Evolutionary conservation across 2,888 invertebrate species (phyloP), one percentile per base, ranked within the genome.

Genomic region (Plagiodera versicolora): DNA sequence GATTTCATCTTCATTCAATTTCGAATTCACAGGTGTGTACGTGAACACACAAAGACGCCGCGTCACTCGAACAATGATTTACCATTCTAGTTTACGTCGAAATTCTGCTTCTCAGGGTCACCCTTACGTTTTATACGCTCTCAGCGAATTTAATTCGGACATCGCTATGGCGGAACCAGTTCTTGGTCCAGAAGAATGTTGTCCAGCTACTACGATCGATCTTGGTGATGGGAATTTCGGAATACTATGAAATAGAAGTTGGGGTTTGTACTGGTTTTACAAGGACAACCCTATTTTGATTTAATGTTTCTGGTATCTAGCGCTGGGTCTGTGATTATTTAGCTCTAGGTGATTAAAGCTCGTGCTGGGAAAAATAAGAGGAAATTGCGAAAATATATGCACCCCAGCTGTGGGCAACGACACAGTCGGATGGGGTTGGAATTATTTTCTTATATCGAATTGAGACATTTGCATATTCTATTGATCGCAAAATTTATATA

Each of bases 391-490:
- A 32, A 54, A 50, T 51, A 44, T 48, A 52, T 46, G 49, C 46
- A 55, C 56, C 56, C 58, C 46, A 14, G 11, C 44, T 44, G n/a
- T n/a, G 14, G 20, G 16, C 53, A 24, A 18, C 11, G 1, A n/a
- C 11, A 44, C n/a, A 17, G 14, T 44, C 14, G n/a, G 52, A 28
- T 53, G 48, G 61, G 61, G 61, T 53, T 53, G 53, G 44, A n/a
- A 3, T 47, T 58, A 32, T 32, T 57, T 61, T 56, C 47, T 52
- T 49, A 54, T 57, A 57, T 17, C 24, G 45, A 57, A 44, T 14
- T 6, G 32, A 18, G 28, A 14, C 10, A 61, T 61, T 61, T 61
- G 57, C 61, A 61, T 61, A 53, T 44, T 10, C 44, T 24, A 56
- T 60, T 30, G 60, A 60, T 60, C 51, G 47, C 55, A 24, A 44